phyloP scores from a whole-genome alignment of 1,140 invertebrate genomes.

The Tetramorium alpestre region DNA sequence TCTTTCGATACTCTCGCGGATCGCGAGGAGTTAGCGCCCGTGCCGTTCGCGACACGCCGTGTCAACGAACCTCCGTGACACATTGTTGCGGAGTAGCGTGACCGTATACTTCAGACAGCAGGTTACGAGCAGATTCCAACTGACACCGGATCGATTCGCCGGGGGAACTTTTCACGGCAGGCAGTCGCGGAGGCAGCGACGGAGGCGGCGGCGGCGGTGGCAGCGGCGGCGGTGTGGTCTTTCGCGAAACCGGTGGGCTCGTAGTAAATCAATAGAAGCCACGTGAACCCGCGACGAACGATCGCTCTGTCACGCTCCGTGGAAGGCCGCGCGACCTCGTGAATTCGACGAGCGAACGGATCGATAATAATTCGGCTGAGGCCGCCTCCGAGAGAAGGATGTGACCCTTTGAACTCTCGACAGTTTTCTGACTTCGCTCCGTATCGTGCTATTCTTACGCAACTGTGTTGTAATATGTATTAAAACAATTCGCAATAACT shows the following conservation, averaged over 20 bases:
- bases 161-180: slow-evolving; percentile 65
- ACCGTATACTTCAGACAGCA: slow-evolving; percentile 68
- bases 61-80: slow-evolving; percentile 68
- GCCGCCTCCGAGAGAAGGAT: slow-evolving; percentile 34
- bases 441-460: not conserved
- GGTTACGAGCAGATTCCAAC: slow-evolving; percentile 62
- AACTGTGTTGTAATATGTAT: not conserved
- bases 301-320: slow-evolving; percentile 52
- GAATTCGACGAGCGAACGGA: slow-evolving; percentile 45
- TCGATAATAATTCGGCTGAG: slow-evolving; percentile 60
- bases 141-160: slow-evolving; percentile 67
- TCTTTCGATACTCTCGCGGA: not conserved
- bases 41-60: slow-evolving; percentile 25
- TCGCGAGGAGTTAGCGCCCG: not conserved
- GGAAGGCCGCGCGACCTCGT: slow-evolving; percentile 36
- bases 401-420: slow-evolving; percentile 48
- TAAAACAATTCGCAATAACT: not conserved
- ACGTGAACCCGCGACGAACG: slow-evolving; percentile 68
- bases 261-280: slow-evolving; percentile 73
- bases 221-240: slow-evolving; percentile 43
- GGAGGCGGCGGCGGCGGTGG: not conserved
- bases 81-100: slow-evolving; percentile 69
- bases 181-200: slow-evolving; percentile 32
- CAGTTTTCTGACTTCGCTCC: not conserved
- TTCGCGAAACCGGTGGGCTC: slow-evolving; percentile 64